Base-by-base conservation (phyloP, 2,113 vertebrate species). In the Nycticorax nycticorax region DNA sequence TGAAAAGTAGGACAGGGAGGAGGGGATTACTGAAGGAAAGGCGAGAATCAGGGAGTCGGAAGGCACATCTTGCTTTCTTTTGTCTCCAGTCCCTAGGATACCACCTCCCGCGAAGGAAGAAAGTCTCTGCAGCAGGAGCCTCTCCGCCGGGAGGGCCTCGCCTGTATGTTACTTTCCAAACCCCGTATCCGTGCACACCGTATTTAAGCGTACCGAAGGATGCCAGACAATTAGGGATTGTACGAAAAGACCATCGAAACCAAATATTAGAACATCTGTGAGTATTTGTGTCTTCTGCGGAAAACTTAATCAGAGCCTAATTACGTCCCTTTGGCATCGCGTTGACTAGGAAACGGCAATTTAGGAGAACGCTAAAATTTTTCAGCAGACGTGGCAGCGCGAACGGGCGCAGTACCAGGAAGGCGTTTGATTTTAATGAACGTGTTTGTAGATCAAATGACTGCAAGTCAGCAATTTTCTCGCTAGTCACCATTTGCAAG, bases 101-200 rank as follows among this genome's bases (percentile, higher is more conserved):
- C 17, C 79, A 17, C 59, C 80, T 86, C 35, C 39, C 0, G 2
- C 45, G 2, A 21, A 39, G 14, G 11, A 11, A 8, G 74, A 12
- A 9, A 43, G 35, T 48, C 11, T 60, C 35, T 5, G 10, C 5
- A 3, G 45, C 2, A 62, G 23, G 33, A 78, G 45, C 30, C 45
- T 37, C n/a, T 35, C 2, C 33, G 43, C 41, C 50, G 30, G 35
- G 50, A 66, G 1, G 6, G 16, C 21, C n/a, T n/a, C 3, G 2
- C 4, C 0, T 13, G 4, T 3, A 8, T 0, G 4, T 32, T 8
- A 21, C 52, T 39, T 33, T 19, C 77, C 43, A 30, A 75, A 32
- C 2, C 24, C 55, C 10, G 1, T 11, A 19, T 10, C 67, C 3
- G 0, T 1, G 6, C 22, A 3, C 8, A 2, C 56, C 21, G 0